Evolutionary conservation across 2,888 invertebrate genomes (phyloP).

Genomic region (Agriopis marginaria): DNA sequence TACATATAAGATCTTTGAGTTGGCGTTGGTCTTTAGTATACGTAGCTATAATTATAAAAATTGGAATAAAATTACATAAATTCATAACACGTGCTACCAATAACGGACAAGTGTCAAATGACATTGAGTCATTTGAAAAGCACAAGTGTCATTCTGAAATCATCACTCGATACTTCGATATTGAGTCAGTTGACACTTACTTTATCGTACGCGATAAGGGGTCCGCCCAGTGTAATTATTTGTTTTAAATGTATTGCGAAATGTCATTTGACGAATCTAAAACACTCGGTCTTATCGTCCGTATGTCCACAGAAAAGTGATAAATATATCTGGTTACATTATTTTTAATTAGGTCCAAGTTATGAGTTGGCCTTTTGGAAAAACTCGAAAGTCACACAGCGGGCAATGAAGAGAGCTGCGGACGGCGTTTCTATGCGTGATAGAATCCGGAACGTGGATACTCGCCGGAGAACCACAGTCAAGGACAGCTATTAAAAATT

Average conservation of each 20-base stretch:
- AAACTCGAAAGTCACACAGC: no score
- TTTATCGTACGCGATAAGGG: conserved; percentile 25
- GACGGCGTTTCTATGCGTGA: no score
- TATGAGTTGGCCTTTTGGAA: conserved; percentile 29
- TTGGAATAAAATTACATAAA: not conserved
- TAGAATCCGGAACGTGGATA: no score
- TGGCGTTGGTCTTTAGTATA: no score
- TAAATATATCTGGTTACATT: conserved; percentile 79
- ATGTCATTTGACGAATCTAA: conserved; percentile 57
- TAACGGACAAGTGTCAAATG: conserved; percentile 23
- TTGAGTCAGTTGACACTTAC: conserved; percentile 8
- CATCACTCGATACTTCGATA: conserved; percentile 25
- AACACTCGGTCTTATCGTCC: conserved; percentile 66
- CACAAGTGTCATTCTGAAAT: conserved; percentile 30
- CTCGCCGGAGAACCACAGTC: no score
- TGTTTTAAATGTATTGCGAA: conserved; percentile 59
- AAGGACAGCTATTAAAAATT: no score
- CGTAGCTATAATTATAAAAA: not conserved
- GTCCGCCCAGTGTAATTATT: conserved; percentile 31
- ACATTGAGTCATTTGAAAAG: conserved; percentile 10
- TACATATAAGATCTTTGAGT: no score
- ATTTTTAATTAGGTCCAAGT: conserved; percentile 55
- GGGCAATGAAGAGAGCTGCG: no score
- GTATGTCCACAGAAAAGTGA: conserved; percentile 79
- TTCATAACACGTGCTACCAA: conserved; percentile 16